Base-by-base conservation (phyloP, 2,888 invertebrate species). In the Meta bourneti region DNA sequence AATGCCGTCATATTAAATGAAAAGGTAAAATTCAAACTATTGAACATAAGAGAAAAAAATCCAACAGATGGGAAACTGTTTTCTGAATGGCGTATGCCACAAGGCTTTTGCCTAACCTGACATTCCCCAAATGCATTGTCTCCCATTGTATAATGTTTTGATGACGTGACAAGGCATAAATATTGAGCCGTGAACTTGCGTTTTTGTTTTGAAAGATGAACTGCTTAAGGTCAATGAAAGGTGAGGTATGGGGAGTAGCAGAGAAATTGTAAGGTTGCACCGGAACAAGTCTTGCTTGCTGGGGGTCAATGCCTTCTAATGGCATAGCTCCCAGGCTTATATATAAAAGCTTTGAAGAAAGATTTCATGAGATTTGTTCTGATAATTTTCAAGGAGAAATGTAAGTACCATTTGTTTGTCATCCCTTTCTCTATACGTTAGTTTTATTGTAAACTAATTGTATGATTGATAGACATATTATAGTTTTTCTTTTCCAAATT, bases 181-280 rank as follows among this genome's bases (percentile, higher is more conserved):
- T 16, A 61, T 61, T 20, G 48, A 34, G 74, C 20, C 70, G n/a
- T 86, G 78, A 86, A 86, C 77, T 86, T 51, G 48, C 9, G 49
- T 82, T 84, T 77, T 84, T n/a, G 54, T 54, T 81, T 81, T 81
- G 81, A 49, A 81, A 81, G 69, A 19, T 48, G 70, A 81, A 81
- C 77, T 70, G 69, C 54, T 19, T 75, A 86, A 86, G 90, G 90
- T 90, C 90, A 90, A 90, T 51, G 80, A 90, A 87, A 81, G 90
- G 85, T 90, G 86, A 90, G 75, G 74, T 11, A n/a, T 49, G 61
- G 79, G 85, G 84, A 85, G 85, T 72, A 48, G 80, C 69, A 19
- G 19, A 87, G 49, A n/a, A 77, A 54, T 51, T 48, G 69, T 74
- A 61, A 48, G 74, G 81, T 74, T 82, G 51, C 61, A 51, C 80